Evolutionary conservation across 2,888 invertebrate genomes (phyloP).

Genomic region (Neocrepidodera transversa): DNA sequence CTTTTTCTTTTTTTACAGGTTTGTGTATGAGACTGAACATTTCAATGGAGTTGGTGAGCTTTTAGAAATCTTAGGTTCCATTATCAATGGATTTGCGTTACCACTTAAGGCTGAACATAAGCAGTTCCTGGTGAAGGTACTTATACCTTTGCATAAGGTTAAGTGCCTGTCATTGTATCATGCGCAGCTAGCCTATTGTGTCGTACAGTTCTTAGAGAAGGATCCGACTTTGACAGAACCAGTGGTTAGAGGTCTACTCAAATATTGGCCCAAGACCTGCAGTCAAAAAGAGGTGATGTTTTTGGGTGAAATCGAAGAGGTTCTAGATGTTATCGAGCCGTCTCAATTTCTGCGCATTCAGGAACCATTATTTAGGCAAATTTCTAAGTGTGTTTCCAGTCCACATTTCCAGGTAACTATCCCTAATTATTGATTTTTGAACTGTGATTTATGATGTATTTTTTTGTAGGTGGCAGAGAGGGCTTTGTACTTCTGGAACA

Average conservation of each 20-base stretch:
- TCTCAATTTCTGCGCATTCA: conserved; percentile 99
- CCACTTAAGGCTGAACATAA: conserved; percentile 99
- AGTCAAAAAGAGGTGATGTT: conserved; percentile 99
- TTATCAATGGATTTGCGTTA: conserved; percentile 98
- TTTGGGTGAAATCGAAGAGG: conserved; percentile 98
- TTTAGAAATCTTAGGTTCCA: conserved; percentile 96
- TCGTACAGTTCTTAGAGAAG: conserved; percentile 94
- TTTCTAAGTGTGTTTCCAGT: conserved; percentile 98
- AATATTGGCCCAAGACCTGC: conserved; percentile 99
- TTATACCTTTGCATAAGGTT: conserved; percentile 48
- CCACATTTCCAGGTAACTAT: conserved; percentile 95
- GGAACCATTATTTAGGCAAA: conserved; percentile 96
- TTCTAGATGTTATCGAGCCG: conserved; percentile 99
- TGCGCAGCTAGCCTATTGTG: conserved; percentile 97
- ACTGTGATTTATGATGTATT: not conserved
- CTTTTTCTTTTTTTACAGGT: conserved; percentile 66
- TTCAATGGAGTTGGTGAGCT: conserved; percentile 98
- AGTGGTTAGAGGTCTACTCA: conserved; percentile 91
- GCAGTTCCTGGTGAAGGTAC: conserved; percentile 90
- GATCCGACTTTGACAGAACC: conserved; percentile 95
- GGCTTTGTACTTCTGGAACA: conserved; percentile 99
- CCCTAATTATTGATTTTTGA: too few relatives aligned
- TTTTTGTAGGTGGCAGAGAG: conserved; percentile 90
- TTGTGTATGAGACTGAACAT: conserved; percentile 98
- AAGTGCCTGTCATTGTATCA: conserved; percentile 96